Base-by-base conservation (phyloP, 2,888 invertebrate species). In the Pseudoips prasinana region DNA sequence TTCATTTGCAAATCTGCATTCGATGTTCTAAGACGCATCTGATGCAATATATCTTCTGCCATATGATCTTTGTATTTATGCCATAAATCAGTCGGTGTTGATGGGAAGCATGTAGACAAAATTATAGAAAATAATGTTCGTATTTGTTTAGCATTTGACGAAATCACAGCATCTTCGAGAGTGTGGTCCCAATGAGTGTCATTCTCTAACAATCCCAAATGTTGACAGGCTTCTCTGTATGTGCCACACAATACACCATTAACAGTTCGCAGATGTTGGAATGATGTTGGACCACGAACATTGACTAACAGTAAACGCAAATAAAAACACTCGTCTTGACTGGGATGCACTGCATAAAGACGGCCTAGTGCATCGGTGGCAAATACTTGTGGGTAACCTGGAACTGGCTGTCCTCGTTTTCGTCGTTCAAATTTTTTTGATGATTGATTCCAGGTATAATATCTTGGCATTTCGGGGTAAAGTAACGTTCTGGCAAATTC, bases 301-400 rank as follows among this genome's bases (percentile, higher is more conserved):
- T 66, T 64, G 10, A 66, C 44, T 34, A 76, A 48, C 22, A 57
- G 40, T 39, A 74, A 29, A 10, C 69, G 63, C 25, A 73, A 58
- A 57, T 68, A 70, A 53, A 50, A 74, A 46, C 62, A 69, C 38
- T 69, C 60, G 29, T 45, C 49, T 25, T 64, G 53, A 8, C 37
- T 72, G 11, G 67, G 65, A 63, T 69, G 65, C 14, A 72, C 67
- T 47, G 70, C 46, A 40, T 73, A 74, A 41, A 73, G 36, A 2
- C 65, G 56, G 8, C 66, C 65, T 9, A 72, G 36, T n/a, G 63
- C 63, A 60, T 69, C 53, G 19, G 54, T 53, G 28, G 63, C 58
- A 67, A 39, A 60, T 28, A 72, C 14, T 14, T 5, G 14, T 14
- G 14, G 14, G 20, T 26, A 34, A 41, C 14, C 49, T 46, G 34